These are phyloP conservation scores for Dusona sp. DNA, from an alignment of 2,888 invertebrate species.

Conservation along the genomic window DNA sequence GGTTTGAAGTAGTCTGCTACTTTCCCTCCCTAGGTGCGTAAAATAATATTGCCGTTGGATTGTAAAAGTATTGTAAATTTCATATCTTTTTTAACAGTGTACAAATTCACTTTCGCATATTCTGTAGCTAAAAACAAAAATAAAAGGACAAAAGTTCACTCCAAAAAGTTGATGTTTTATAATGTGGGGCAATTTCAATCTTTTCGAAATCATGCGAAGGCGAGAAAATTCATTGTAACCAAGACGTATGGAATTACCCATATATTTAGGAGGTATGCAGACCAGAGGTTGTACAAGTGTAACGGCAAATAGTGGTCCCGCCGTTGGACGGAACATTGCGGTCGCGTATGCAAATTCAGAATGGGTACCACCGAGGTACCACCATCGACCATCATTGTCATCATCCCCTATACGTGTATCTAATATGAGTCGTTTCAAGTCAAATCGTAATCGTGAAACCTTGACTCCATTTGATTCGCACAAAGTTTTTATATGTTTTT, in stretches of 20 bases:
- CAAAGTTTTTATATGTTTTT: not conserved
- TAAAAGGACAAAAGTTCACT: not conserved
- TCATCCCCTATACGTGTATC: constrained; percentile 30
- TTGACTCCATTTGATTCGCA: not conserved
- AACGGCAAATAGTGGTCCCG: constrained; percentile 69
- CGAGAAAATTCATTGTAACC: not conserved
- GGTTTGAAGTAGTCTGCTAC: too few species aligned
- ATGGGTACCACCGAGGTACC: constrained; percentile 51
- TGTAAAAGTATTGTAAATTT: too few species aligned
- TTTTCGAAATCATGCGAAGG: not conserved
- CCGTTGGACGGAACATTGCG: constrained; percentile 71
- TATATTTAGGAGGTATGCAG: constrained; percentile 12
- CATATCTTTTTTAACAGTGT: too few species aligned
- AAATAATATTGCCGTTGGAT: too few species aligned
- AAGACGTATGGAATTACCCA: constrained; percentile 3
- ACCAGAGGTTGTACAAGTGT: constrained; percentile 29
- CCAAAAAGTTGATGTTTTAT: not conserved
- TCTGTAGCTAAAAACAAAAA: not conserved
- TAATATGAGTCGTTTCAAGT: not conserved
- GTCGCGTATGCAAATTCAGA: constrained; percentile 75
- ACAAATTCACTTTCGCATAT: not conserved
- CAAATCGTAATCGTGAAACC: not conserved
- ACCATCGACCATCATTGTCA: constrained; percentile 56
- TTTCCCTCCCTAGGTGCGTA: too few species aligned
- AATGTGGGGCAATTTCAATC: not conserved